Conservation (phyloP, 1,140 invertebrate genomes). For the Stegodyphus mimosarum region DNA sequence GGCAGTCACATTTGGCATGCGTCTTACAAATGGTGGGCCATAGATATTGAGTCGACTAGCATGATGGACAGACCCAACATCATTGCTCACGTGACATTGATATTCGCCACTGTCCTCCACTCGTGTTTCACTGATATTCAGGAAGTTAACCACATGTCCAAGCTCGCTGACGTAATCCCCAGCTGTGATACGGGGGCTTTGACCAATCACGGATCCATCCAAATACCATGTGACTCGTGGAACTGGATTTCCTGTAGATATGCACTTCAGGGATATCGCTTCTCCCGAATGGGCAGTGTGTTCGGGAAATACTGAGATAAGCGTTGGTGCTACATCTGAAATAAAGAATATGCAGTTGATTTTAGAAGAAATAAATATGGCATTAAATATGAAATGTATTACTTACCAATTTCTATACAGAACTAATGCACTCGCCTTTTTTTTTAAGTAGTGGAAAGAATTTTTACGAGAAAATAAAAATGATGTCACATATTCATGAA, state of each 20-base stretch:
- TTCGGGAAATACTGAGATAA: slow-evolving; percentile 59
- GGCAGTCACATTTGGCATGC: slow-evolving; percentile 91
- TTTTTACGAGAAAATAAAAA: too few species aligned
- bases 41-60: slow-evolving; percentile 85
- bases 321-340: slow-evolving; percentile 62
- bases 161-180: slow-evolving; percentile 73
- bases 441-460: too few species aligned
- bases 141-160: slow-evolving; percentile 68
- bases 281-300: slow-evolving; percentile 35
- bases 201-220: slow-evolving; percentile 74
- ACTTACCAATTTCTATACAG: too few species aligned
- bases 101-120: slow-evolving; percentile 69
- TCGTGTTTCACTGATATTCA: slow-evolving; percentile 68
- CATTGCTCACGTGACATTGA: slow-evolving; percentile 66
- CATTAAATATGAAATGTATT: too few species aligned
- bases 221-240: slow-evolving; percentile 94
- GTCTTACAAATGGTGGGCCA: slow-evolving; percentile 83
- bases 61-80: slow-evolving; percentile 70
- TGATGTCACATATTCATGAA: too few species aligned
- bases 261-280: slow-evolving; percentile 70
- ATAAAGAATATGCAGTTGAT: too few species aligned
- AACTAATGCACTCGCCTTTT: too few species aligned
- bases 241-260: slow-evolving; percentile 88
- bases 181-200: slow-evolving; percentile 68
- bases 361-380: too few species aligned